phyloP scores from a whole-genome alignment of 2,888 invertebrate species.

The Magallana nippona region DNA sequence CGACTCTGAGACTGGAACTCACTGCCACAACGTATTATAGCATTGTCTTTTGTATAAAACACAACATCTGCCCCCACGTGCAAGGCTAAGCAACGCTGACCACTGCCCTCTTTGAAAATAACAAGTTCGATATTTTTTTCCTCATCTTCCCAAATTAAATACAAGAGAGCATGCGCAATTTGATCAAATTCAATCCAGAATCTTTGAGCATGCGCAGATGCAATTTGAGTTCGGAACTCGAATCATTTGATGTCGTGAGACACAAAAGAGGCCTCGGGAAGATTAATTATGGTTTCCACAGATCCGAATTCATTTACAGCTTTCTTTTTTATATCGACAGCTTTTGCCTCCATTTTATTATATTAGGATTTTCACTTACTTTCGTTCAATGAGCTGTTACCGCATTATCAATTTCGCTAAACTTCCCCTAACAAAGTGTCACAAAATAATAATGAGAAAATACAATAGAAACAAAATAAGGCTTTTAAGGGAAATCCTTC shows the following conservation, averaged over 20 bases:
- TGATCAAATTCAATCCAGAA: neutral
- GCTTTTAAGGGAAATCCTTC: neutral
- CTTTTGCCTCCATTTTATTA: neutral
- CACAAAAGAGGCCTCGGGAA: neutral
- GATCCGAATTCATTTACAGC: constrained; percentile 1
- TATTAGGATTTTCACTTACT: neutral
- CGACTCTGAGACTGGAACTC: neutral
- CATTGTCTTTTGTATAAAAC: constrained; percentile 16
- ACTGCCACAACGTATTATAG: neutral
- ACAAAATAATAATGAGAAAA: neutral
- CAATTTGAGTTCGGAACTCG: neutral
- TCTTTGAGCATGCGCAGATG: constrained; percentile 17
- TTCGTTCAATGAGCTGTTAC: constrained; percentile 1
- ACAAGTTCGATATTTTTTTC: neutral
- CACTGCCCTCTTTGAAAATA: constrained; percentile 9
- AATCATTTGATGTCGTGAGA: too few relatives aligned
- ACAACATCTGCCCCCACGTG: constrained; percentile 23
- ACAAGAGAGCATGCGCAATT: constrained; percentile 32
- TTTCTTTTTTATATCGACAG: neutral
- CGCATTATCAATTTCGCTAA: neutral
- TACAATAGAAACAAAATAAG: constrained; percentile 5
- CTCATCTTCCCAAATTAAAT: neutral
- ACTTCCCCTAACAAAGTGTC: neutral
- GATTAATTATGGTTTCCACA: constrained; percentile 12
- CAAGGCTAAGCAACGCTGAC: constrained; percentile 1